Evolutionary conservation across 2,113 vertebrate species (phyloP).

Genomic region (Taxidea taxus): DNA sequence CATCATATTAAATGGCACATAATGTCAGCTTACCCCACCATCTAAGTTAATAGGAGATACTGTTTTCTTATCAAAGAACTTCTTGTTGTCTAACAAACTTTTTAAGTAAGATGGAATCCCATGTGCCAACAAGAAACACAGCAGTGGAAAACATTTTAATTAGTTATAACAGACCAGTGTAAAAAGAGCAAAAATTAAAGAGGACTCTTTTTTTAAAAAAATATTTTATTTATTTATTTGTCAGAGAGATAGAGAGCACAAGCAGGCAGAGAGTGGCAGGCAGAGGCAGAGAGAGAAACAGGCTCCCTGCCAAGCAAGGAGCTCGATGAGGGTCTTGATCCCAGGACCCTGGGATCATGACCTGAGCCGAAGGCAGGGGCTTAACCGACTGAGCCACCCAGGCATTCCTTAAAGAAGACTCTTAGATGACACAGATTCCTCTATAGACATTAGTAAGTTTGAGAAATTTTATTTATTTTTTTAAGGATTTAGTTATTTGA

Average conservation of each 20-base stretch:
- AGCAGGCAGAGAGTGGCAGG: no score
- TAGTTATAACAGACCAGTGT: background rate
- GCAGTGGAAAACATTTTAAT: background rate
- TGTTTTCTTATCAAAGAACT: background rate
- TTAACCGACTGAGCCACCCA: no score
- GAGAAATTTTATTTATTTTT: background rate
- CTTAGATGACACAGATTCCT: slow-evolving; percentile 20
- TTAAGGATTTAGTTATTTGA: background rate
- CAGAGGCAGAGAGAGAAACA: no score
- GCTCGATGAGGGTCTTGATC: no score
- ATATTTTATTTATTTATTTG: no score
- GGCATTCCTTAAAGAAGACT: background rate
- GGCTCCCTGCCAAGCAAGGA: no score
- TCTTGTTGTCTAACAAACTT: background rate
- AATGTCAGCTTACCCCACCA: background rate
- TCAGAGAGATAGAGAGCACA: no score
- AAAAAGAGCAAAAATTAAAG: slow-evolving; percentile 18
- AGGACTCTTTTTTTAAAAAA: no score
- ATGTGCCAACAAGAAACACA: background rate
- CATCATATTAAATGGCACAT: background rate
- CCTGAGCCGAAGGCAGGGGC: no score
- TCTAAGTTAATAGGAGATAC: background rate
- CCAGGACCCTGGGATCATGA: no score
- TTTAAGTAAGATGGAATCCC: background rate
- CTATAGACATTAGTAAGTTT: background rate